Percentiles rank a stretch among this genome's conserved stretches.
Conservation (phyloP, 2,888 invertebrate genomes). For the Strigamia crassipes region DNA sequence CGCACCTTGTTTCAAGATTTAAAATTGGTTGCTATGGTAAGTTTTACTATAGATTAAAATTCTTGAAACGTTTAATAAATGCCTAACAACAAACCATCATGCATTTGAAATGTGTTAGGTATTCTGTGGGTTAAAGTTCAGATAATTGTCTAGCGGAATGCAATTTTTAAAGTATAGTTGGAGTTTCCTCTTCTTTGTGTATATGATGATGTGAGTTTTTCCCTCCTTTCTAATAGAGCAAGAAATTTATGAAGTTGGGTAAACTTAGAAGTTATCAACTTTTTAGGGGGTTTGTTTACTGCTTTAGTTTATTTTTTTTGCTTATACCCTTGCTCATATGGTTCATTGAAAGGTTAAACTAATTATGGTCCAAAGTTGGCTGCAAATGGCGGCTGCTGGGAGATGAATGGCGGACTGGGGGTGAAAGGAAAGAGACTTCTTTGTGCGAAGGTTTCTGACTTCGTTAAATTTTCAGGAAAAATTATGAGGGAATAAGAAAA, state of each 20-base stretch:
- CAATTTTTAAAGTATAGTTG: conserved; percentile 1
- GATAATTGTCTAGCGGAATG: neutral
- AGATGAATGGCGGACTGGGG: neutral
- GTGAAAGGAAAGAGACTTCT: neutral
- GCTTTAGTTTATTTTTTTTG: neutral
- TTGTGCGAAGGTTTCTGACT: neutral
- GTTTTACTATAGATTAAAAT: too few species aligned
- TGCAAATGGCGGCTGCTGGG: neutral
- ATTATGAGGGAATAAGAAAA: neutral
- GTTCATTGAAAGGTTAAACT: neutral
- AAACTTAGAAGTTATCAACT: neutral
- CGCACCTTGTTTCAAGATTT: too few species aligned
- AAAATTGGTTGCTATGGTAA: too few species aligned
- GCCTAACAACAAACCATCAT: too few species aligned
- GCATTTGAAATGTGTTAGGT: neutral
- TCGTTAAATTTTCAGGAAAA: neutral
- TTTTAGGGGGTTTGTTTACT: neutral
- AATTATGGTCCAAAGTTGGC: neutral
- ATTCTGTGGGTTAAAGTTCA: neutral
- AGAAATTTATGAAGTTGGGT: neutral
- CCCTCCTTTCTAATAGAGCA: neutral
- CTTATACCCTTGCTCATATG: neutral
- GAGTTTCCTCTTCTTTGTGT: neutral
- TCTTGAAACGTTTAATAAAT: too few species aligned
- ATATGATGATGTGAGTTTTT: neutral